Conservation (phyloP, 1,140 invertebrate species). For the Ceratina calcarata region DNA sequence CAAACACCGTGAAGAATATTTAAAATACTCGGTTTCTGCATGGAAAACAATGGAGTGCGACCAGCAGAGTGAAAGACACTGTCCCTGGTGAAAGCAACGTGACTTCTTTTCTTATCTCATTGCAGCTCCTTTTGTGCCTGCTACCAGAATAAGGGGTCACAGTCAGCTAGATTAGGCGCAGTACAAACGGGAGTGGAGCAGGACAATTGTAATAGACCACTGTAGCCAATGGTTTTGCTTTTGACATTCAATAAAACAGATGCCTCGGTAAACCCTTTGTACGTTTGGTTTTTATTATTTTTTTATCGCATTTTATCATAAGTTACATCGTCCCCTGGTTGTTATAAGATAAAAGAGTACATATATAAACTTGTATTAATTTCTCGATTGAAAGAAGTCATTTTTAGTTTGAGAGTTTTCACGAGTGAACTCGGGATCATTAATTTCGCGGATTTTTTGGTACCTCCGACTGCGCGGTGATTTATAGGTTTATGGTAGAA, state of each 20-base stretch:
- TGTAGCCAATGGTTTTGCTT: constrained; percentile 14
- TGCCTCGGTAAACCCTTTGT: not conserved
- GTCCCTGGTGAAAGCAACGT: not conserved
- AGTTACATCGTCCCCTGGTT: too few species aligned
- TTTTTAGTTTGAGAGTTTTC: too few species aligned
- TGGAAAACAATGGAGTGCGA: constrained; percentile 9
- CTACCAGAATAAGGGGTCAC: not conserved
- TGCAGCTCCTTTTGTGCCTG: constrained; percentile 6
- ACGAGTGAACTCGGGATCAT: too few species aligned
- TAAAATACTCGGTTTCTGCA: not conserved
- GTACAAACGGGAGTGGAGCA: constrained; percentile 12
- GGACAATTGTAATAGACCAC: constrained; percentile 9
- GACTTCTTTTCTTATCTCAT: constrained; percentile 27
- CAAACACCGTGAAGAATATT: not conserved
- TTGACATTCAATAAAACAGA: constrained; percentile 14
- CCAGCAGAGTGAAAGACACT: not conserved
- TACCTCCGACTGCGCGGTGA: not conserved
- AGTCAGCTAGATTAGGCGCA: constrained; percentile 1
- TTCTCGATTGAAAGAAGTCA: too few species aligned
- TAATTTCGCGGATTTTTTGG: not conserved
- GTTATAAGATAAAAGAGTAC: too few species aligned
- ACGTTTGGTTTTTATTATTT: too few species aligned
- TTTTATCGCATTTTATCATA: too few species aligned
- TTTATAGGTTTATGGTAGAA: not conserved
- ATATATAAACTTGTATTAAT: too few species aligned